A percentile compares a stretch with the other conserved stretches of the same genome.
Conservation (phyloP, 2,113 vertebrate species). For the Tragelaphus scriptus region DNA sequence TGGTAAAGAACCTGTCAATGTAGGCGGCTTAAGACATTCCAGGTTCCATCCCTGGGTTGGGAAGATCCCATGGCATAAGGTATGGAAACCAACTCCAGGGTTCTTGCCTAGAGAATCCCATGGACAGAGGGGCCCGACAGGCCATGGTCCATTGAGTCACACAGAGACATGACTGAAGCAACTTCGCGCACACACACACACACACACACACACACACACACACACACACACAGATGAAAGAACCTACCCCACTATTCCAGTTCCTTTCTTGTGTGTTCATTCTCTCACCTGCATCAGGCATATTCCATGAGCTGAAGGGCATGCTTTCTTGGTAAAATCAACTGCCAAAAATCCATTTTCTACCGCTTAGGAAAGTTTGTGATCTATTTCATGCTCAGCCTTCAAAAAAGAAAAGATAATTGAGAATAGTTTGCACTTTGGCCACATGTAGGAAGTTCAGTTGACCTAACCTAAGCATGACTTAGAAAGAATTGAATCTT, state of each 20-base stretch:
- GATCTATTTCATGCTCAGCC: background rate
- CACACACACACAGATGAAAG: background rate
- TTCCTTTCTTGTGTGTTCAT: background rate
- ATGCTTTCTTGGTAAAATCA: background rate
- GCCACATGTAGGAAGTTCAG: background rate
- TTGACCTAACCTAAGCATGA: background rate
- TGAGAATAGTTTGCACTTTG: background rate
- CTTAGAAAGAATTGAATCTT: background rate
- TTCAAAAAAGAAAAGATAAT: background rate
- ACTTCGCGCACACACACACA: background rate
- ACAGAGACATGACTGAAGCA: background rate
- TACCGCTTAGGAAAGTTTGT: background rate
- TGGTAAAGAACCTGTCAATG: background rate
- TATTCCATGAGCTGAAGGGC: background rate
- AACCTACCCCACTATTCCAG: background rate
- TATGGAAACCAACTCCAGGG: background rate
- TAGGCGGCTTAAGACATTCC: background rate
- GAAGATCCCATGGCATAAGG: background rate
- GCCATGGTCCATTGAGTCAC: background rate
- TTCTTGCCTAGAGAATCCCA: background rate
- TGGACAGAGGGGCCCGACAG: background rate
- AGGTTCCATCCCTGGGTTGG: background rate
- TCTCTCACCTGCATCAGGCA: background rate
- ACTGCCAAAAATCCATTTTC: background rate
- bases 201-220: fast-evolving